Conservation (phyloP, 2,113 vertebrate species). For the Pandion haliaetus region DNA sequence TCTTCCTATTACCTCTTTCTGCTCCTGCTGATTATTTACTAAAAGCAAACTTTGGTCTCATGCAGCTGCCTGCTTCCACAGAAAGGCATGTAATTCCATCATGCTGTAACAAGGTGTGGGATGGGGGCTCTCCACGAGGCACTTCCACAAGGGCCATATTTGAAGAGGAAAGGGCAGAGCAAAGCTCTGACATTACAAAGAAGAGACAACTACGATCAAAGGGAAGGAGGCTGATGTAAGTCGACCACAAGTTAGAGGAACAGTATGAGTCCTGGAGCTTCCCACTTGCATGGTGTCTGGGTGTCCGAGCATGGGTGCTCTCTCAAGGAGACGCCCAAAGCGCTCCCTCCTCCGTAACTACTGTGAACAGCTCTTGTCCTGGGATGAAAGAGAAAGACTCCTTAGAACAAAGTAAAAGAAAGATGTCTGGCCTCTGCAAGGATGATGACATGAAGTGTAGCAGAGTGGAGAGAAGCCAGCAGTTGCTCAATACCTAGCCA, state of each 20-base stretch:
- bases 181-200: background rate
- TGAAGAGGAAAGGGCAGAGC: background rate
- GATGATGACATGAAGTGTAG: background rate
- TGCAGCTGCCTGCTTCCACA: background rate
- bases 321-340: background rate
- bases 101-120: background rate
- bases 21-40: background rate
- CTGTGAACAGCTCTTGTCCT: background rate
- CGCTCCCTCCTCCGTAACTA: background rate
- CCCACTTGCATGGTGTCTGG: background rate
- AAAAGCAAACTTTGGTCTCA: background rate
- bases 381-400: background rate
- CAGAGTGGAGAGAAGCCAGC: background rate
- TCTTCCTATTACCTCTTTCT: background rate
- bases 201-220: background rate
- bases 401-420: background rate
- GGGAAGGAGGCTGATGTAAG: background rate
- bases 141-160: background rate
- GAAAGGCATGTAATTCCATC: background rate
- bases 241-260: background rate
- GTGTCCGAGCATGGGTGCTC: background rate
- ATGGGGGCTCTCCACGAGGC: background rate
- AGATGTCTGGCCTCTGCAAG: background rate
- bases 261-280: background rate
- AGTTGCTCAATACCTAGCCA: slow-evolving; percentile 26